A percentile compares a stretch with the other conserved stretches of the same genome.
These are phyloP conservation scores for Holothuria glaberrima DNA, from an alignment of 35 echinoderm and acorn worm genomes.

Conservation along the genomic window DNA sequence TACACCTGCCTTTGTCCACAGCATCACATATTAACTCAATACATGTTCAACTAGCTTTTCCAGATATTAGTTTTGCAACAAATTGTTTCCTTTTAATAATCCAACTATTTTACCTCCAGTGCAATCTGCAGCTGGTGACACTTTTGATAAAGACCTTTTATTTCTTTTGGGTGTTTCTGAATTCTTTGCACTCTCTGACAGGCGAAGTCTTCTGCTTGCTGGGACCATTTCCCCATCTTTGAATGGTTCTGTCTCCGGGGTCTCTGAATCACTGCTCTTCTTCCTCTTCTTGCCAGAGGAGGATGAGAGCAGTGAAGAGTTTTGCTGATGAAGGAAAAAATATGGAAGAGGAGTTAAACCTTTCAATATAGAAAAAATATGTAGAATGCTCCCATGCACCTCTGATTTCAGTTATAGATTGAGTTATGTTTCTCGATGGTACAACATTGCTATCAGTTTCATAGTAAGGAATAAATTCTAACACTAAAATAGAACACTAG, in stretches of 20 bases:
- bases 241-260: neutral
- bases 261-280: constrained; percentile 14
- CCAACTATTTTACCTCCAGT: neutral
- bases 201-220: constrained; percentile 10
- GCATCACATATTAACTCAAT: neutral
- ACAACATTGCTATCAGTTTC: too few relatives aligned
- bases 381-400: neutral
- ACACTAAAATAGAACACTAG: neutral
- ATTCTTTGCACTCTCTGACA: constrained; percentile 5
- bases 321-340: neutral
- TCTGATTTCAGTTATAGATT: neutral
- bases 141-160: neutral
- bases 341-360: neutral
- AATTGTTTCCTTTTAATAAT: neutral
- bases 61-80: neutral
- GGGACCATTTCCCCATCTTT: neutral
- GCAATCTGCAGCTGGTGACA: neutral
- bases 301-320: neutral
- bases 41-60: neutral
- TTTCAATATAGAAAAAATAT: neutral
- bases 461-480: too few relatives aligned
- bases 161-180: neutral
- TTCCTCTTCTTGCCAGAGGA: constrained; percentile 28
- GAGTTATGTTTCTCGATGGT: too few relatives aligned
- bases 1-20: too few relatives aligned